Base-by-base conservation (phyloP, 2,888 invertebrate genomes). In the Ectemnius cavifrons region DNA sequence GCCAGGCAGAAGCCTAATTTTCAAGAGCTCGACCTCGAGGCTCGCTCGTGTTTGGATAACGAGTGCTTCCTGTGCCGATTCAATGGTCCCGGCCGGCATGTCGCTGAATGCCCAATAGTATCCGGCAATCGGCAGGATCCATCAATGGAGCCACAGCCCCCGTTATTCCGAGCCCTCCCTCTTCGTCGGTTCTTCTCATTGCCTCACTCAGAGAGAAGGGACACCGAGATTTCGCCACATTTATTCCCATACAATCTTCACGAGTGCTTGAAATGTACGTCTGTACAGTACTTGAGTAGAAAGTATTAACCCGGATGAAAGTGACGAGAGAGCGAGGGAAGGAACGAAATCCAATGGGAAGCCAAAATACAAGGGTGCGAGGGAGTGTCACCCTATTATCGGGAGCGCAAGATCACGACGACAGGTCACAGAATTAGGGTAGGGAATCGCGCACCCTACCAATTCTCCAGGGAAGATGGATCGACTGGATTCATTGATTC, bases 1-100 rank as follows among this genome's bases (percentile, higher is more conserved):
- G 37, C 52, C 57, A 68, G 68, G 27, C 64, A 63, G 64, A 62
- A 69, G 73, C 71, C 78, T 74, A 82, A 83, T 83, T 85, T 87
- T 87, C 86, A 86, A 86, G 85, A 78, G 79, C 84, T 79, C 83
- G 86, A 84, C 83, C 80, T 82, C 72, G 64, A 20, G 63, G 18
- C 52, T 67, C 60, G 74, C 64, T 67, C 67, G 68, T 68, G 78
- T 82, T 82, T 68, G 74, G 71, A 78, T 84, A 84, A 85, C 83
- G 75, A 82, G 67, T 71, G 62, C 49, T 84, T 83, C 83, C 83
- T 75, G 80, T 70, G 46, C 60, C 68, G 63, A 66, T 64, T 78
- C 67, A 78, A 84, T 74, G 76, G 71, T 80, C 8, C 37, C 37
- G 37, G 37, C 52, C 16, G 75, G 64, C 67, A 73, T 49, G 66